These are phyloP conservation scores for Sialis lutaria DNA, from an alignment of 2,888 invertebrate species.

Conservation along the genomic window DNA sequence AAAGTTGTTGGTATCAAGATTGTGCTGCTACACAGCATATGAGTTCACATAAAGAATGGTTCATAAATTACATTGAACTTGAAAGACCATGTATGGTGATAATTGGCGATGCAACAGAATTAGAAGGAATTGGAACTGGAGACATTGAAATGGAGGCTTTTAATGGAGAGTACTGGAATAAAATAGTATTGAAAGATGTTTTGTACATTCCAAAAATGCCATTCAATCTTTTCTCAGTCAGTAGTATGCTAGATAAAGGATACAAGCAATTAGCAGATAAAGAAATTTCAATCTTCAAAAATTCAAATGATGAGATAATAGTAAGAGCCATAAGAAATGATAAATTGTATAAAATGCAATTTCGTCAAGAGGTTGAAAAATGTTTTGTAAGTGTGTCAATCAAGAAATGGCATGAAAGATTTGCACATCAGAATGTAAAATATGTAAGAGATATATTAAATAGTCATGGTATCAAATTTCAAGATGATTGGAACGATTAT, in stretches of 20 bases:
- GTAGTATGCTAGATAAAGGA: slow-evolving; percentile 11
- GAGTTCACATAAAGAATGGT: slow-evolving; percentile 4
- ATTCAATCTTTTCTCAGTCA: slow-evolving; percentile 12
- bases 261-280: slow-evolving; percentile 10
- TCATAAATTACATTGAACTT: neutral
- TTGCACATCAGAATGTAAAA: slow-evolving; percentile 14
- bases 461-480: slow-evolving; percentile 9
- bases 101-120: slow-evolving; percentile 12
- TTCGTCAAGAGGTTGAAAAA: slow-evolving; percentile 8
- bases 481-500: slow-evolving; percentile 13
- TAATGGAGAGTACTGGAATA: slow-evolving; percentile 12
- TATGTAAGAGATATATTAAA: slow-evolving; percentile 12
- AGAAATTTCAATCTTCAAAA: slow-evolving; percentile 9
- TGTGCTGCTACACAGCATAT: slow-evolving; percentile 7
- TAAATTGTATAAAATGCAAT: slow-evolving; percentile 12
- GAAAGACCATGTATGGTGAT: slow-evolving; percentile 9
- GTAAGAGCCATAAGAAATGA: slow-evolving; percentile 10
- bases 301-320: slow-evolving; percentile 7
- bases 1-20: slow-evolving; percentile 5
- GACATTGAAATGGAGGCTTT: slow-evolving; percentile 13
- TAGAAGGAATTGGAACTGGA: slow-evolving; percentile 13
- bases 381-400: slow-evolving; percentile 9
- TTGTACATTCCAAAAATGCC: slow-evolving; percentile 6
- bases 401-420: slow-evolving; percentile 14
- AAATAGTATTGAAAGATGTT: slow-evolving; percentile 6